Evolutionary conservation across 2,888 invertebrate genomes (phyloP), one percentile per base, ranked within the genome.

Genomic region (Drosophila parthenogenetica): DNA sequence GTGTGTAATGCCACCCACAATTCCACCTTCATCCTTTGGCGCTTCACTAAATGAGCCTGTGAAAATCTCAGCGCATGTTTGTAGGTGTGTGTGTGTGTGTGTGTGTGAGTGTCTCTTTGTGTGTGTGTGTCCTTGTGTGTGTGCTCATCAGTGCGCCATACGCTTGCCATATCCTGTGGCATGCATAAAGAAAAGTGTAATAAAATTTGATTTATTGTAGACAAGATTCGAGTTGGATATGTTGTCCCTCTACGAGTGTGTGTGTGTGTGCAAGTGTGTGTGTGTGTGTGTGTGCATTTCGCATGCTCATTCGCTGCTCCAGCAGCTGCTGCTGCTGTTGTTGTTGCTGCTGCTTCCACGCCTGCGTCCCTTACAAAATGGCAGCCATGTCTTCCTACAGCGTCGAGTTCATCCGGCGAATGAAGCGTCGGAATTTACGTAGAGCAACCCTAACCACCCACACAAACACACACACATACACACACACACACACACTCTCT

Each of bases 171-270:
- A 87, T 87, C 88, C 88, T 85, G 88, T 88, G 79, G 88, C 86
- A 90, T 90, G 90, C 91, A 92, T 92, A 91, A 92, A 92, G 92
- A 92, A 92, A 92, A 92, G 90, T 91, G 91, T 92, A 92, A 92
- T 92, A 92, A 92, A 92, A 92, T 92, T 92, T 92, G 92, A 92
- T 92, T 92, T 92, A 92, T 92, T 92, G 90, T 90, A 89, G 92
- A 92, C 92, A 92, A 91, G 91, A 92, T 91, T 91, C 90, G 89
- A 91, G 91, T 81, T 90, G 91, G 90, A 90, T 90, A 80, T 89
- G 80, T 77, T 74, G 69, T 49, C 54, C 69, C 71, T 49, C 62
- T 55, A 48, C 59, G 50, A 53, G 46, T 46, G 22, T 60, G 16
- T 51, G 35, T 66, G 32, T 54, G 73, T 75, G 69, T 83, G 75